A percentile compares a stretch with the other conserved stretches of the same genome.
phyloP scores from a whole-genome alignment of 2,888 invertebrate genomes.

The Horisme vitalbata region DNA sequence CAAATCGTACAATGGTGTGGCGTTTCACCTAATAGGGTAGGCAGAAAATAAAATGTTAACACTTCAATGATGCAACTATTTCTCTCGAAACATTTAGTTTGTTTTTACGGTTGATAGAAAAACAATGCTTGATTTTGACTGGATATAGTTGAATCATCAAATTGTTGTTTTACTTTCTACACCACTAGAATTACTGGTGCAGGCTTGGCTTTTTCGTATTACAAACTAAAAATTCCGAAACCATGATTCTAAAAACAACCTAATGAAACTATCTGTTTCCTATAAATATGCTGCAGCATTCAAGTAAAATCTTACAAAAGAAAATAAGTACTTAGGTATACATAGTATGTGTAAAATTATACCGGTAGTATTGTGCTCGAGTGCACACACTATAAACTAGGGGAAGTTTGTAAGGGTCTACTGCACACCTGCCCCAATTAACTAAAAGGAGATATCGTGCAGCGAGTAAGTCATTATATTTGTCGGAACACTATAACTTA shows the following conservation, averaged over 20 bases:
- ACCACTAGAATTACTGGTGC: conserved; percentile 67
- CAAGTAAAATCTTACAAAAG: too few species aligned
- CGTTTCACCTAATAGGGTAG: conserved; percentile 87
- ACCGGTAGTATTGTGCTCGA: conserved; percentile 1
- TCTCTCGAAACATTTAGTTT: conserved; percentile 56
- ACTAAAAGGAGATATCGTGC: neutral
- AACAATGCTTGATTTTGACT: conserved; percentile 5
- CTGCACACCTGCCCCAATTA: conserved; percentile 2
- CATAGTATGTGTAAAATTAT: conserved; percentile 14
- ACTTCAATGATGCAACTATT: conserved; percentile 81
- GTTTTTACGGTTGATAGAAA: conserved; percentile 39
- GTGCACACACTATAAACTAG: neutral
- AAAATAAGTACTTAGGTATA: too few species aligned
- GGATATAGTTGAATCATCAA: conserved; percentile 79
- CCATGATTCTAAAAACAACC: neutral
- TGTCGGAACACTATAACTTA: too few species aligned
- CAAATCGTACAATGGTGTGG: conserved; percentile 94
- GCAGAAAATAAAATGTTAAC: conserved; percentile 55
- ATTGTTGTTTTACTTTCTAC: conserved; percentile 72
- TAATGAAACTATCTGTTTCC: too few species aligned
- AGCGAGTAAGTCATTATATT: neutral
- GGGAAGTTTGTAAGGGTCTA: neutral
- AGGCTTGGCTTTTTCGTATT: conserved; percentile 63
- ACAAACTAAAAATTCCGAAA: conserved; percentile 59
- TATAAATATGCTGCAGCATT: too few species aligned